phyloP scores from a whole-genome alignment of 2,888 invertebrate species.

The Thymelicus acteon region DNA sequence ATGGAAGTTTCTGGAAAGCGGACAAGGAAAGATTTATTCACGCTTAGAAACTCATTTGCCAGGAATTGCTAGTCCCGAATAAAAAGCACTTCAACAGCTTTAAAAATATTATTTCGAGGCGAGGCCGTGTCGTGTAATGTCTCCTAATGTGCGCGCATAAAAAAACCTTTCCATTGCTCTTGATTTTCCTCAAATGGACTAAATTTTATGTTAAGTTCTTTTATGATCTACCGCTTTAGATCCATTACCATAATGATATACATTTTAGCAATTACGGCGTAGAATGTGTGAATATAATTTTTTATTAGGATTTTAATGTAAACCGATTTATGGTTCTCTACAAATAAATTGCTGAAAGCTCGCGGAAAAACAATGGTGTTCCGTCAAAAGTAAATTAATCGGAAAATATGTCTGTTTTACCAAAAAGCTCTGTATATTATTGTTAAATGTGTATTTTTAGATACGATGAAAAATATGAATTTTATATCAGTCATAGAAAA shows the following conservation, averaged over 20 bases:
- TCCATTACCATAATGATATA: constrained; percentile 24
- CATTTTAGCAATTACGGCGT: constrained; percentile 17
- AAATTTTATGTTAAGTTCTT: constrained; percentile 73
- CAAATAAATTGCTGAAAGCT: neutral
- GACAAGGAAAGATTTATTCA: constrained; percentile 70
- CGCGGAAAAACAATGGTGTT: neutral
- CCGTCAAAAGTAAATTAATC: too few species aligned
- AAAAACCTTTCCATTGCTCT: constrained; percentile 56
- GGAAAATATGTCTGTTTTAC: too few species aligned
- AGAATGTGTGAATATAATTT: constrained; percentile 18
- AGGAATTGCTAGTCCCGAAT: constrained; percentile 59
- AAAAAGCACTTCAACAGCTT: constrained; percentile 76
- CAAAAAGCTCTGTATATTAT: too few species aligned
- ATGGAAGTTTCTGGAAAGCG: constrained; percentile 54
- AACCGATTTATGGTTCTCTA: neutral
- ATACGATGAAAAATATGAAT: too few species aligned
- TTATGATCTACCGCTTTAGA: constrained; percentile 54
- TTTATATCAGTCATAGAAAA: too few species aligned
- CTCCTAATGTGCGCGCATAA: constrained; percentile 71
- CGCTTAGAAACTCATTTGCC: constrained; percentile 79
- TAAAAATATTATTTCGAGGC: constrained; percentile 72
- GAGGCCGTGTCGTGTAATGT: constrained; percentile 60
- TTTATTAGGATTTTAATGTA: neutral
- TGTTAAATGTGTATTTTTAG: too few species aligned
- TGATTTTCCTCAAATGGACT: constrained; percentile 65